These are phyloP conservation scores for Eptesicus fuscus DNA, from an alignment of 2,113 vertebrate genomes.

Conservation along the genomic window DNA sequence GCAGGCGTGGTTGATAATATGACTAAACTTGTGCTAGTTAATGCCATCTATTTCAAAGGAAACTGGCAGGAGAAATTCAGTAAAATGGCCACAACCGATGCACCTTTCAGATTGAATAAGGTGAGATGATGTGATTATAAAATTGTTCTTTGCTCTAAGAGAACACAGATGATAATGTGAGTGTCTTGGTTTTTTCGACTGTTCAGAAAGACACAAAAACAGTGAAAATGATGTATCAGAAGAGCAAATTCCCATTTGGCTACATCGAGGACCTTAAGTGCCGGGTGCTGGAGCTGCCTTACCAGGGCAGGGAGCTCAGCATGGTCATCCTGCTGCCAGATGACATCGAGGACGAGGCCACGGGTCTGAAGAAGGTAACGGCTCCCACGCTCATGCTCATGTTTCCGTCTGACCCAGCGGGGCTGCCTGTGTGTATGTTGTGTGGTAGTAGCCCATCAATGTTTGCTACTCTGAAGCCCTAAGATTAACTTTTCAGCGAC, in stretches of 20 bases:
- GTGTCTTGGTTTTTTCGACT: neutral
- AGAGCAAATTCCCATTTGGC: constrained; percentile 82
- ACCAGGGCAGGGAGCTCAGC: constrained; percentile 85
- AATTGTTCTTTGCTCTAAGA: neutral
- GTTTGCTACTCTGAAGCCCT: neutral
- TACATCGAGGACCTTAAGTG: constrained; percentile 82
- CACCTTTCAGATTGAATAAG: constrained; percentile 86
- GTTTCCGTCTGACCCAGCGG: fast-evolving
- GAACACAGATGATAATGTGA: neutral
- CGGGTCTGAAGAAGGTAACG: constrained; percentile 87
- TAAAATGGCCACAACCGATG: constrained; percentile 79
- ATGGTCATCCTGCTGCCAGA: constrained; percentile 93
- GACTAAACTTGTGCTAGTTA: constrained; percentile 90
- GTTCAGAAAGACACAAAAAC: constrained; percentile 85
- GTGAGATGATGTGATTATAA: constrained; percentile 65
- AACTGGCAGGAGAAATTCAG: constrained; percentile 88
- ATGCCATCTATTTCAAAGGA: constrained; percentile 96
- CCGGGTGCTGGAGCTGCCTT: constrained; percentile 90
- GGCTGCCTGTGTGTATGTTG: too few species aligned
- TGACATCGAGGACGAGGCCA: constrained; percentile 79
- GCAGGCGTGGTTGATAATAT: constrained; percentile 77
- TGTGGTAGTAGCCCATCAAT: fast-evolving
- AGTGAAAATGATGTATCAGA: constrained; percentile 95
- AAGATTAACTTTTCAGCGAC: neutral
- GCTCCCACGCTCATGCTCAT: fast-evolving